Evolutionary conservation across 1,140 invertebrate species (phyloP), one percentile per base, ranked within the genome.

Genomic region (Drosophila tsacasi): DNA sequence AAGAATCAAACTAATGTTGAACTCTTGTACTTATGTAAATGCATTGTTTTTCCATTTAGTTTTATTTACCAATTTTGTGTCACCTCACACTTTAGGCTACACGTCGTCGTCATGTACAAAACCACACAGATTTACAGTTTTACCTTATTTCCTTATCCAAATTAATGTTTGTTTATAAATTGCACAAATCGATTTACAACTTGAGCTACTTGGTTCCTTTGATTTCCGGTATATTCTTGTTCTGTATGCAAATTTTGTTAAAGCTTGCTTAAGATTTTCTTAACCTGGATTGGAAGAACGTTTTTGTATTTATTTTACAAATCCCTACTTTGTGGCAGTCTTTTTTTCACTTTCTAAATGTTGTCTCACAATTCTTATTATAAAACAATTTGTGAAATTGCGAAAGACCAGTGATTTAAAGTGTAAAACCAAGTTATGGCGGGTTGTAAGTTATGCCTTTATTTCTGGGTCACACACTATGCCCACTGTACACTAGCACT

Each of bases 131-230:
- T 50, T 19, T 50, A 2, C 19, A 17, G 21, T 54, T 78, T 55
- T 67, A 10, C 59, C 60, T 76, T 47, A 50, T 37, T 61, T n/a
- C 17, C 44, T 83, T 83, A 39, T 69, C 50, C 17, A 71, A 71
- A 71, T 71, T 71, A 57, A 57, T 63, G 21, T 55, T 67, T 66
- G 15, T 77, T 46, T 57, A 37, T 39, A 27, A 59, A 67, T 63
- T 74, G 80, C 81, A 89, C 81, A 67, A 68, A 71, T 76, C 49
- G 27, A 68, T 47, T 68, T 72, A 79, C 83, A 83, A 77, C 67
- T 60, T 82, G 23, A 83, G 73, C 63, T 83, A 80, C 79, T 86
- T 87, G 83, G 73, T 83, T 87, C 55, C 66, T 44, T 66, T 77
- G 49, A 52, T 64, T 71, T 75, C 9, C 42, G 37, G 39, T 25